Evolutionary conservation across 2,113 vertebrate species (phyloP).

Genomic region (Riparia riparia): DNA sequence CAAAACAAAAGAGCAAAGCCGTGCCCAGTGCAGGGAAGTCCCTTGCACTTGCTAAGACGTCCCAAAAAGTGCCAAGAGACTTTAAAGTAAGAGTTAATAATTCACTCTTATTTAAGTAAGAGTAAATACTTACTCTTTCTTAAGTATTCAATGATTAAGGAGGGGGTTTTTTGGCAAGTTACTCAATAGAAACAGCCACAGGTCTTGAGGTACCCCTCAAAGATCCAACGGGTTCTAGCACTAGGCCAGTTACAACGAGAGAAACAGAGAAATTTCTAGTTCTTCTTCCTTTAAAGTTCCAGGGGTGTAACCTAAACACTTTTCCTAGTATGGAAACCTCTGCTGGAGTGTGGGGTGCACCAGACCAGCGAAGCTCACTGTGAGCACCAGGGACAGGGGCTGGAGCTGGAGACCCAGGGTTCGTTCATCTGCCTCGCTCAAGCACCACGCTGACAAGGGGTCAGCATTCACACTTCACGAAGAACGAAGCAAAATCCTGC

Average conservation of each 20-base stretch:
- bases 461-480: background rate
- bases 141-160: background rate
- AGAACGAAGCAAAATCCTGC: background rate
- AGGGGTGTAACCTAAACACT: background rate
- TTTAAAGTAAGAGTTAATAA: no score
- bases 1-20: background rate
- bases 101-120: no score
- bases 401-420: background rate
- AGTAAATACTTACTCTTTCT: background rate
- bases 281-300: background rate
- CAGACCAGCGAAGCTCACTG: rapidly evolving
- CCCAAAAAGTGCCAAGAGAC: background rate
- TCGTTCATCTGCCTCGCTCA: background rate
- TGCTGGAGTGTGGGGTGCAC: no score
- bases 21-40: background rate
- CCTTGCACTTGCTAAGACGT: background rate
- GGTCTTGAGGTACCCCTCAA: background rate
- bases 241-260: background rate
- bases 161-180: background rate
- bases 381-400: background rate
- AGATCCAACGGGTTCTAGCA: background rate
- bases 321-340: background rate
- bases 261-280: background rate
- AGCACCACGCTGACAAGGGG: background rate
- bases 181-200: background rate